Base-by-base conservation (phyloP, 2,113 vertebrate genomes). In the Micromys minutus region DNA sequence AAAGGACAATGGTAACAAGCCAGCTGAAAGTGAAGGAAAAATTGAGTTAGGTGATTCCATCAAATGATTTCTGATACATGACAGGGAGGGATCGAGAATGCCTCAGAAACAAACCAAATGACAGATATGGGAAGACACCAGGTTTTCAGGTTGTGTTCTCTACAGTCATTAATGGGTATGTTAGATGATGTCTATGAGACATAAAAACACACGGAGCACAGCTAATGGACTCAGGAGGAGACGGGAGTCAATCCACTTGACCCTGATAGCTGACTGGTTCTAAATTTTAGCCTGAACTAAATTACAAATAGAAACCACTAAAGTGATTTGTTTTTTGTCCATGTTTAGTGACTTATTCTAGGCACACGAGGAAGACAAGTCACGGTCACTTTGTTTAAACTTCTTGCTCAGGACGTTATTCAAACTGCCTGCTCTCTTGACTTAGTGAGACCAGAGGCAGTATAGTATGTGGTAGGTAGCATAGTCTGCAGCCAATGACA, bases 1-100 rank as follows among this genome's bases (percentile, higher is more conserved):
- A 90, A 94, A 91, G 80, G 74, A 87, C 21, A 86, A 94, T 29
- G 77, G 45, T 6, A 50, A 93, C n/a, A 50, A 93, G 13, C 31
- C 52, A 84, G 85, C 31, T 89, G 63, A 93, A 94, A 96, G 90
- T 22, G 76, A 95, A 95, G 71, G 81, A 79, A 96, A 91, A 91
- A 97, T 92, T 76, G 84, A 96, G 83, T 95, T 88, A 95, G 34
- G 52, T 39, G 72, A 93, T 93, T 88, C 45, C 61, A 86, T 94
- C 67, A 95, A 94, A 97, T 85, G 93, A 95, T 95, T 96, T 97
- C 93, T 94, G 89, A 96, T 93, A 79, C 26, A 69, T 22, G 74
- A 89, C 50, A 94, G 45, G 67, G 90, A 81, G 88, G 80, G 88
- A 84, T 9, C 7, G 36, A 72, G 21, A 45, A 94, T 11, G 17